phyloP scores from a whole-genome alignment of 2,888 invertebrate species.

The Xylocampa areola region DNA sequence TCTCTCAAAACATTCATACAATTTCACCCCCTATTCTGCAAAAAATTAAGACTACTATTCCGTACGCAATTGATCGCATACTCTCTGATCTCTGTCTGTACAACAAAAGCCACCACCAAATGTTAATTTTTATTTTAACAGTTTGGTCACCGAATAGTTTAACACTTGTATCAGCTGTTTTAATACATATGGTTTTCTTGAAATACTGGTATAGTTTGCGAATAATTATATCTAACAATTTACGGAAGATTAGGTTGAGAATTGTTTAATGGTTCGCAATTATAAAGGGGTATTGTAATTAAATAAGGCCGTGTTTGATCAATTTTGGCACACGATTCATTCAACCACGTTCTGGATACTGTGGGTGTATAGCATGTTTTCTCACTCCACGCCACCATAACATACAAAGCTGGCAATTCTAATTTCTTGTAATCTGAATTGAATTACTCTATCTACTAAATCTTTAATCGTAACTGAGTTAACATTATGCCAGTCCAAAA shows the following conservation, averaged over 20 bases:
- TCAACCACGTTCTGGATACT: slow-evolving; percentile 1
- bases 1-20: slow-evolving; percentile 9
- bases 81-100: neutral
- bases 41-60: slow-evolving; percentile 15
- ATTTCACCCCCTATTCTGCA: slow-evolving; percentile 14
- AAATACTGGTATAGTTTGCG: slow-evolving; percentile 28
- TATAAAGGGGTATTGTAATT: slow-evolving; percentile 29
- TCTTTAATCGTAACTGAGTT: neutral
- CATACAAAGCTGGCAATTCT: slow-evolving; percentile 2
- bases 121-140: slow-evolving; percentile 22
- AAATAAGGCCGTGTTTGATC: slow-evolving; percentile 30
- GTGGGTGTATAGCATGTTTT: slow-evolving; percentile 6
- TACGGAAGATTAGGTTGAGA: slow-evolving; percentile 21
- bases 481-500: no score
- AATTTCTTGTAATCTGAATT: slow-evolving; percentile 16
- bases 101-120: slow-evolving; percentile 1
- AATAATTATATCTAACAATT: slow-evolving; percentile 23
- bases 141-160: slow-evolving; percentile 35
- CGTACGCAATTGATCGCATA: neutral
- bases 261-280: slow-evolving; percentile 29
- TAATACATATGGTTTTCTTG: slow-evolving; percentile 49
- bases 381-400: slow-evolving; percentile 9
- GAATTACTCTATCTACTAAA: neutral
- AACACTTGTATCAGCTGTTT: slow-evolving; percentile 54
- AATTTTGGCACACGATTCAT: slow-evolving; percentile 30